These are phyloP conservation scores for Crocallis elinguaria DNA, from an alignment of 2,888 invertebrate genomes.

Conservation along the genomic window DNA sequence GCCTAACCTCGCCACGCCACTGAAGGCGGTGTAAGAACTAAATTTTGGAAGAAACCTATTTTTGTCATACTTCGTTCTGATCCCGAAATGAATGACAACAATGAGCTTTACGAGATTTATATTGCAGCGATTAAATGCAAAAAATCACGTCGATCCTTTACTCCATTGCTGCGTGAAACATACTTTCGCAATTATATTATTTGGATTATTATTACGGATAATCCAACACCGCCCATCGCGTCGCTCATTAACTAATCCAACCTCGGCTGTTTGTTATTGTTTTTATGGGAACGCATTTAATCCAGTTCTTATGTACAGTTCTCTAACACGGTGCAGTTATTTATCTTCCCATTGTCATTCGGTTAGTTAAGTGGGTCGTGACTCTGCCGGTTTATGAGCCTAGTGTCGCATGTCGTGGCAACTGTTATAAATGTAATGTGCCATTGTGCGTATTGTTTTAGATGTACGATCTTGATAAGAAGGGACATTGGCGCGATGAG, in stretches of 20 bases:
- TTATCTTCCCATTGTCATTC: slow-evolving; percentile 30
- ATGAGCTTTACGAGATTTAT: background rate
- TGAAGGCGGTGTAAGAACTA: too few relatives aligned
- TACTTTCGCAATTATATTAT: too few relatives aligned
- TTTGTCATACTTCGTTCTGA: too few relatives aligned
- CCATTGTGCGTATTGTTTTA: slow-evolving; percentile 2
- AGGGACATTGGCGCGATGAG: too few relatives aligned
- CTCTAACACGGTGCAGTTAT: slow-evolving; percentile 22
- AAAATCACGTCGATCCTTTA: too few relatives aligned
- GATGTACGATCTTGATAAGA: background rate
- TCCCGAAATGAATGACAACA: background rate
- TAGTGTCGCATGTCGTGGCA: background rate
- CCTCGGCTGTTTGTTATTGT: slow-evolving; percentile 34
- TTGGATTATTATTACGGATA: too few relatives aligned
- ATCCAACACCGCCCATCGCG: slow-evolving; percentile 10
- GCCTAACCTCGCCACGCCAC: too few relatives aligned
- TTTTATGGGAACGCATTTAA: slow-evolving; percentile 35
- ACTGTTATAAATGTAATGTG: background rate
- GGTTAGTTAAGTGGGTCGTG: slow-evolving; percentile 17
- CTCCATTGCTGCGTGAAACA: too few relatives aligned
- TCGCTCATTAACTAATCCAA: background rate
- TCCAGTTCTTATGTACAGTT: slow-evolving; percentile 32
- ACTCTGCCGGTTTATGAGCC: slow-evolving; percentile 2
- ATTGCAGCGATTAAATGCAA: background rate
- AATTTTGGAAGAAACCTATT: too few relatives aligned